phyloP scores from a whole-genome alignment of 2,888 invertebrate genomes.

The Thymelicus sylvestris region DNA sequence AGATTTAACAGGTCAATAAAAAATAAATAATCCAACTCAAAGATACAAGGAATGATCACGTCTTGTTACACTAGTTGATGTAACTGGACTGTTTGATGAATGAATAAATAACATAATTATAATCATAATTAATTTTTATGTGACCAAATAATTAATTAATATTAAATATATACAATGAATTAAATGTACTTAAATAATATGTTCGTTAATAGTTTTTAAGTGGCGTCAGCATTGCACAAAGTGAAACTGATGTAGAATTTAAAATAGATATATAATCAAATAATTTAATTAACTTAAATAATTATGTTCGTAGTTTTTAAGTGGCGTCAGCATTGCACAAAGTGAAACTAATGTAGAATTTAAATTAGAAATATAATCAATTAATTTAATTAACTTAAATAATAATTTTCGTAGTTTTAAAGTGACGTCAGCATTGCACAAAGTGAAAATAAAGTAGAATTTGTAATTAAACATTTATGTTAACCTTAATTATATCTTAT shows the following conservation, averaged over 20 bases:
- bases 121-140: not conserved
- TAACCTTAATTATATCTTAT: conserved; percentile 30
- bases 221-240: conserved; percentile 67
- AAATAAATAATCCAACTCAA: conserved; percentile 22
- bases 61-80: conserved; percentile 59
- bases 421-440: conserved; percentile 63
- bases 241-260: conserved; percentile 49
- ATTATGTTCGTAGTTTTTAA: not conserved
- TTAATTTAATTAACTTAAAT: not conserved
- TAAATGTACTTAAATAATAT: not conserved
- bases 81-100: conserved; percentile 62
- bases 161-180: not conserved
- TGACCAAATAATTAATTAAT: not conserved
- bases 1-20: no score
- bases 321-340: conserved; percentile 66
- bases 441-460: conserved; percentile 55
- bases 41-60: conserved; percentile 47
- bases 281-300: not conserved
- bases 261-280: conserved; percentile 9
- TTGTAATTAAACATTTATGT: conserved; percentile 31
- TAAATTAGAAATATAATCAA: conserved; percentile 13
- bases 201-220: not conserved
- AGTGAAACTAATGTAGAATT: conserved; percentile 52
- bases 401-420: not conserved
- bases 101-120: not conserved